These are phyloP conservation scores for Trachythela sp. DNA, from an alignment of 64 coral and sea anemone genomes.

Conservation along the genomic window DNA sequence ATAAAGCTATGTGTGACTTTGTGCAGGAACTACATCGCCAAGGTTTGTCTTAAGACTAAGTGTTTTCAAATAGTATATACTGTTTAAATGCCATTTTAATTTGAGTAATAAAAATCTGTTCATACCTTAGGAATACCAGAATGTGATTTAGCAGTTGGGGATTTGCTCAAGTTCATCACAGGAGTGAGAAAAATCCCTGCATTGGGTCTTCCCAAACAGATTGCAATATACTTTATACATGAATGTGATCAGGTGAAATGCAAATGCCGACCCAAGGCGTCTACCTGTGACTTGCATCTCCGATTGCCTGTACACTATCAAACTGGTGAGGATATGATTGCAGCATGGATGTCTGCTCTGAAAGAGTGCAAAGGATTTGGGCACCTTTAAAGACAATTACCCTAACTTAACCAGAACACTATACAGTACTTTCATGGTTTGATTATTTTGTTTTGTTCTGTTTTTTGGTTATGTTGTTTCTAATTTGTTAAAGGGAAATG, in stretches of 20 bases:
- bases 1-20: conserved; percentile 27
- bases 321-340: neutral
- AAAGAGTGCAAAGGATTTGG: conserved; percentile 11
- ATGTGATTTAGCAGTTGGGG: neutral
- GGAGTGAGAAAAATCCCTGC: conserved; percentile 23
- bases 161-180: conserved; percentile 18
- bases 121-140: neutral
- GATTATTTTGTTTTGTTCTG: no score
- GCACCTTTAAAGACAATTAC: neutral
- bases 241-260: neutral
- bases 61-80: neutral
- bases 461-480: no score
- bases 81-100: neutral
- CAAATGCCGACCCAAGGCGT: conserved; percentile 11
- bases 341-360: neutral
- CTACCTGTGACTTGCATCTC: conserved; percentile 12
- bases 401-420: neutral
- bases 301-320: conserved; percentile 19
- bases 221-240: conserved; percentile 23
- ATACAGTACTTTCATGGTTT: no score
- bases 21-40: neutral
- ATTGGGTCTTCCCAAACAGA: conserved; percentile 1
- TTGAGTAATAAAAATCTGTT: neutral
- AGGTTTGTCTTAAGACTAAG: neutral
- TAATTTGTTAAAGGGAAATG: no score